A percentile compares a stretch with the other conserved stretches of the same genome.
These are phyloP conservation scores for Jaculus jaculus DNA, from an alignment of 2,113 vertebrate species.

Conservation along the genomic window DNA sequence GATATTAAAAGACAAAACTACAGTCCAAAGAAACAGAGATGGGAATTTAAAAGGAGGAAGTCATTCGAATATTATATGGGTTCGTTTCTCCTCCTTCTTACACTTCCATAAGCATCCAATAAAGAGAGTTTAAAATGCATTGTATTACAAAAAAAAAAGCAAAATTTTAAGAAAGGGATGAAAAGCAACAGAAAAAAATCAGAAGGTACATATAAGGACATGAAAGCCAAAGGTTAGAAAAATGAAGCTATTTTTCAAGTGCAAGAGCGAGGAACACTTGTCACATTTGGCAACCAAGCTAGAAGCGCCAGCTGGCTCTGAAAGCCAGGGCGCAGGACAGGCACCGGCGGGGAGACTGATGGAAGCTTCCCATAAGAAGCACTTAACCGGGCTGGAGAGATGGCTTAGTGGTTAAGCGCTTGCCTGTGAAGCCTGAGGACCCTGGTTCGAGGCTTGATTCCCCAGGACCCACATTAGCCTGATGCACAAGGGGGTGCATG, in stretches of 20 bases:
- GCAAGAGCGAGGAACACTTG: neutral
- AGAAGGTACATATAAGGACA: neutral
- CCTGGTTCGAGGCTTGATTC: too few relatives aligned
- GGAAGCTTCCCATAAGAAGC: neutral
- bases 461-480: too few relatives aligned
- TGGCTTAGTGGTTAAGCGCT: too few relatives aligned
- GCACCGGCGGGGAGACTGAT: neutral
- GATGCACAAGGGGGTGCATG: too few relatives aligned
- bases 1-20: neutral
- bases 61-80: neutral
- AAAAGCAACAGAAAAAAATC: neutral
- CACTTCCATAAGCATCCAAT: neutral
- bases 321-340: neutral
- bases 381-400: too few relatives aligned
- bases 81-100: neutral
- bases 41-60: accelerated
- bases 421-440: too few relatives aligned
- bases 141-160: neutral
- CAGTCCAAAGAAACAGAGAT: neutral
- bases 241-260: neutral
- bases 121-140: neutral
- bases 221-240: neutral
- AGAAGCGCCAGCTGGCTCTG: accelerated
- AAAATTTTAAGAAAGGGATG: neutral
- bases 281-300: neutral